phyloP scores from a whole-genome alignment of 2,888 invertebrate genomes.

The Drosophila austrosaltans region DNA sequence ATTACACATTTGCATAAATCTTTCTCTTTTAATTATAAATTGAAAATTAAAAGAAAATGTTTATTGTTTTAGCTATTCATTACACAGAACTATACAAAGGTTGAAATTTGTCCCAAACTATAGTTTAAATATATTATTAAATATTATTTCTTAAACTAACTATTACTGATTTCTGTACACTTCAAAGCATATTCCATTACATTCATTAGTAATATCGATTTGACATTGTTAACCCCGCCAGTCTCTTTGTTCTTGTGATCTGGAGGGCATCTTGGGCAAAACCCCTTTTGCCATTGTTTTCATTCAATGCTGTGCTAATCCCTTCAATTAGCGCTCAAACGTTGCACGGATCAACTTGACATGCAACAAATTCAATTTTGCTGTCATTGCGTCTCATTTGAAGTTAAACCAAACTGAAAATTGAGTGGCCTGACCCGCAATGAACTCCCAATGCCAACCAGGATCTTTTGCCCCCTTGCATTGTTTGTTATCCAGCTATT shows the following conservation, averaged over 20 bases:
- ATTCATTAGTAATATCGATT: slow-evolving; percentile 1
- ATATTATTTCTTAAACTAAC: not conserved
- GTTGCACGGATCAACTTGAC: slow-evolving; percentile 55
- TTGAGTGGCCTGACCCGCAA: slow-evolving; percentile 61
- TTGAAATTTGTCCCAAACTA: too few species aligned
- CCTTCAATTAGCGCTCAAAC: slow-evolving; percentile 63
- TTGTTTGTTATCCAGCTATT: slow-evolving; percentile 43
- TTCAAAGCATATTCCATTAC: not conserved
- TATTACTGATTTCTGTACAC: not conserved
- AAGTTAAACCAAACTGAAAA: slow-evolving; percentile 66
- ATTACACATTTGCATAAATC: too few species aligned
- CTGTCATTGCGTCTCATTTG: slow-evolving; percentile 52
- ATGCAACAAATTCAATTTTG: slow-evolving; percentile 66
- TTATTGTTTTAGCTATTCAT: not conserved
- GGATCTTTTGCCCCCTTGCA: not conserved
- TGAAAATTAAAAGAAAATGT: not conserved
- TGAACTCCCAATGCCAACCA: slow-evolving; percentile 37
- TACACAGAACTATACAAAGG: not conserved
- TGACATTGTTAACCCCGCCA: not conserved
- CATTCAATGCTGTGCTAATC: slow-evolving; percentile 51
- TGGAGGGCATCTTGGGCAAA: not conserved
- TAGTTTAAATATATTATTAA: not conserved
- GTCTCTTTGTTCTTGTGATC: not conserved
- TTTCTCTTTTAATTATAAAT: too few species aligned
- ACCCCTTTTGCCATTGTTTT: slow-evolving; percentile 1